Conservation (phyloP, 2,113 vertebrate species). For the Nerophis lumbriciformis region DNA sequence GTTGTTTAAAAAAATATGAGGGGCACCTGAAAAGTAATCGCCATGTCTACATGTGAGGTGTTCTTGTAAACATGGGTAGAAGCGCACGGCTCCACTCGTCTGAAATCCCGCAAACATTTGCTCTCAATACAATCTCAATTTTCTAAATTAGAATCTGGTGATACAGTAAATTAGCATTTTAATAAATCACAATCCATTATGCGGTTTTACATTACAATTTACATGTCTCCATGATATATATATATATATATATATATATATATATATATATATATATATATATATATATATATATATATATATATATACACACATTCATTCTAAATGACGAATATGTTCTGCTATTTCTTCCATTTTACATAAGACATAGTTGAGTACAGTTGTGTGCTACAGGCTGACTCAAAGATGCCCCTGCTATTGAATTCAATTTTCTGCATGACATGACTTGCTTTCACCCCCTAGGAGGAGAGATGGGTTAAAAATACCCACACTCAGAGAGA, state of each 20-base stretch:
- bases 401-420: slow-evolving; percentile 13
- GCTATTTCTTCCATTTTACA: too few species aligned
- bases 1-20: neutral
- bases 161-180: too few species aligned
- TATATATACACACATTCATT: too few species aligned
- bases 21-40: slow-evolving; percentile 7
- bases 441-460: slow-evolving; percentile 21
- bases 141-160: too few species aligned
- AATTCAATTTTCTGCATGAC: slow-evolving; percentile 37
- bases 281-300: too few species aligned
- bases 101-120: neutral
- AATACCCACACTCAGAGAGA: slow-evolving; percentile 38
- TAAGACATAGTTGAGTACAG: neutral
- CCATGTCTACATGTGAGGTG: neutral
- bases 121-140: too few species aligned
- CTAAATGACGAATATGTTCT: too few species aligned
- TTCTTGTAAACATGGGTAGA: slow-evolving; percentile 22
- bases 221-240: too few species aligned
- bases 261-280: too few species aligned
- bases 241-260: too few species aligned
- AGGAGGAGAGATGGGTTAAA: slow-evolving; percentile 31
- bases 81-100: neutral
- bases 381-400: slow-evolving; percentile 1
- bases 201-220: too few species aligned
- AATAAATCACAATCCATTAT: too few species aligned